These are phyloP conservation scores for Mimas tiliae DNA, from an alignment of 2,888 invertebrate species.

Conservation along the genomic window DNA sequence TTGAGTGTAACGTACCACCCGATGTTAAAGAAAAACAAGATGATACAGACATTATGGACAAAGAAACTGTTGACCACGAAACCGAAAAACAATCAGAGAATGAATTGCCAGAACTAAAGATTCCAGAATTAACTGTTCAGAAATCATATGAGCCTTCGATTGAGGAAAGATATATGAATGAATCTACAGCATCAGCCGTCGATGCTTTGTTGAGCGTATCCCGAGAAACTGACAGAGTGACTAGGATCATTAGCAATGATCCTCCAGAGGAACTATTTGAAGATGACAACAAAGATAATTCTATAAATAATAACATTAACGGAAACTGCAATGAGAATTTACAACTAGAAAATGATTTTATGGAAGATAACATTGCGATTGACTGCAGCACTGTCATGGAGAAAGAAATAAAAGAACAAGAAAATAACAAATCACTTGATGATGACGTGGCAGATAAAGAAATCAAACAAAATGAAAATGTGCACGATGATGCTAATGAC, in stretches of 20 bases:
- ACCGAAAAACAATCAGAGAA: constrained; percentile 28
- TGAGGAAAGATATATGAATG: constrained; percentile 64
- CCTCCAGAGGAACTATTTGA: constrained; percentile 78
- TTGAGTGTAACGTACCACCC: not conserved
- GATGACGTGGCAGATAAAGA: constrained; percentile 26
- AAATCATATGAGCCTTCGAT: constrained; percentile 45
- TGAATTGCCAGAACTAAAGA: constrained; percentile 33
- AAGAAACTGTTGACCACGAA: constrained; percentile 22
- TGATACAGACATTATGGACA: not conserved
- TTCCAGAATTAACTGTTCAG: constrained; percentile 38
- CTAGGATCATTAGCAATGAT: constrained; percentile 70
- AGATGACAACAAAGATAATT: constrained; percentile 70
- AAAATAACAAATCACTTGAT: constrained; percentile 21
- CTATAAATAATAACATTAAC: constrained; percentile 46
- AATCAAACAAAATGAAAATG: not conserved
- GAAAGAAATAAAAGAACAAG: constrained; percentile 31
- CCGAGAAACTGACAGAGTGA: constrained; percentile 73
- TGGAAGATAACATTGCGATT: constrained; percentile 29
- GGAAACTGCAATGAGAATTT: constrained; percentile 45
- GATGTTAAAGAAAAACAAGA: constrained; percentile 22
- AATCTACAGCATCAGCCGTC: constrained; percentile 77
- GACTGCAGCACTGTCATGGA: constrained; percentile 35
- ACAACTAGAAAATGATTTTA: constrained; percentile 35
- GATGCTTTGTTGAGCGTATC: constrained; percentile 77
- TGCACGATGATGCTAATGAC: not conserved